Percentiles rank a stretch among this genome's conserved stretches.
phyloP scores from a whole-genome alignment of 2,888 invertebrate species.

The Rhyacophila evoluta region DNA sequence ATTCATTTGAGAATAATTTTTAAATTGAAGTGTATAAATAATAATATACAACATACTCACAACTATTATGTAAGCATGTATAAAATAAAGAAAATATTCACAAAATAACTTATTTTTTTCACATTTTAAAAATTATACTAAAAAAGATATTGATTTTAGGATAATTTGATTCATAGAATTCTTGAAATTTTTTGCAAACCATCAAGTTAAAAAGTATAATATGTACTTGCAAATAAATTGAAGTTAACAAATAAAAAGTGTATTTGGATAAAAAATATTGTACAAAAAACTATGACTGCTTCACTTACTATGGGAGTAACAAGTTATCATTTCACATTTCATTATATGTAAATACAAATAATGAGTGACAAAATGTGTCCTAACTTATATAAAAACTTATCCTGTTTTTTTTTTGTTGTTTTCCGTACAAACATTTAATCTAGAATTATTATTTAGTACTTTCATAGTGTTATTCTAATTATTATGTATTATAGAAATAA shows the following conservation, averaged over 20 bases:
- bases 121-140: too few species aligned
- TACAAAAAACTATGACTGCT: too few species aligned
- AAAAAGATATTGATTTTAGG: too few species aligned
- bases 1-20: not conserved
- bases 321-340: too few species aligned
- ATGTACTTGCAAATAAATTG: too few species aligned
- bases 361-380: not conserved
- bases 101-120: not conserved
- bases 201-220: too few species aligned
- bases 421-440: slow-evolving; percentile 15
- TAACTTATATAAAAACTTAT: slow-evolving; percentile 27
- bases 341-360: not conserved
- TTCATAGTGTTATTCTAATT: not conserved
- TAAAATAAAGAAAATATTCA: slow-evolving; percentile 24
- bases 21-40: slow-evolving; percentile 57
- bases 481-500: slow-evolving; percentile 19
- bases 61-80: not conserved
- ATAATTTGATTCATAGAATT: too few species aligned
- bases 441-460: slow-evolving; percentile 16
- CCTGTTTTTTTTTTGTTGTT: not conserved
- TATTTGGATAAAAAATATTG: too few species aligned
- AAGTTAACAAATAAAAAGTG: too few species aligned
- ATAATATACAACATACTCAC: not conserved
- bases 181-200: too few species aligned
- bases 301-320: too few species aligned